phyloP scores from a whole-genome alignment of 2,888 invertebrate species.

The Nebria brevicollis region DNA sequence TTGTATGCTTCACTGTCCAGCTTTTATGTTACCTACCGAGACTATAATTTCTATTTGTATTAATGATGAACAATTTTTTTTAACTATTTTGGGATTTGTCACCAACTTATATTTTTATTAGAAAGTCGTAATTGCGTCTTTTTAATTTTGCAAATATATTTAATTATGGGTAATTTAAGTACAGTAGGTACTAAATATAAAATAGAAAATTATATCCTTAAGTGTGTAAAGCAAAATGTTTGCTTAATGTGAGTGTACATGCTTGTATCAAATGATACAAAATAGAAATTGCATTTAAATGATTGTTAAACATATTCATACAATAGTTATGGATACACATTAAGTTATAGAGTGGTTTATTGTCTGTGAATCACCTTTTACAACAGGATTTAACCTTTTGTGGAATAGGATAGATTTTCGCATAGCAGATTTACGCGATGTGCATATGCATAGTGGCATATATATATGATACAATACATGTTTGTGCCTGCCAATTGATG shows the following conservation, averaged over 20 bases:
- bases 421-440: background rate
- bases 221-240: background rate
- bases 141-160: no score
- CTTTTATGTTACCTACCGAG: background rate
- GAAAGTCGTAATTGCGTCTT: no score
- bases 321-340: no score
- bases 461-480: background rate
- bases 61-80: no score
- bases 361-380: background rate
- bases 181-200: no score
- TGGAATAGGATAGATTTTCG: background rate
- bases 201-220: background rate
- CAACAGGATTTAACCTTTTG: background rate
- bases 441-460: background rate
- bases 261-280: background rate
- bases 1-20: background rate
- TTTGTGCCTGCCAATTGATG: background rate
- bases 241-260: background rate
- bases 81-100: no score
- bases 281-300: background rate
- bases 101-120: no score
- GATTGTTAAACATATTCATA: background rate
- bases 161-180: no score
- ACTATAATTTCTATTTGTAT: no score
- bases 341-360: background rate